Evolutionary conservation across 2,888 invertebrate species (phyloP), one percentile per base, ranked within the genome.

Genomic region (Chorisops tibialis): DNA sequence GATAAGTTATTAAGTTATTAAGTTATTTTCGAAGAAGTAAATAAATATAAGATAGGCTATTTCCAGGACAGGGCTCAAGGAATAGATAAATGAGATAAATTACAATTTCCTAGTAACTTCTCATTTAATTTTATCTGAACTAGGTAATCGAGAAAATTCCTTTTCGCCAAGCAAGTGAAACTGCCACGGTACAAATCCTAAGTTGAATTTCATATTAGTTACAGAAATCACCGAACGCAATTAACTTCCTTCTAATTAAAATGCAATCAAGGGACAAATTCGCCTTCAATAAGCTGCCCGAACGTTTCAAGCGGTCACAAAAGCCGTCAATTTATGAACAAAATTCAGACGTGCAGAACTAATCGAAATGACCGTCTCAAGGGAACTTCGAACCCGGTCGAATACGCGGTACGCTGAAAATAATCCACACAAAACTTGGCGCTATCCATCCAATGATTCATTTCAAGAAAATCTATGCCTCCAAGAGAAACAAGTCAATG

Each of bases 391-490:
- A 37, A 4, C n/a, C 48, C n/a, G 21, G 52, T 38, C 38, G 37
- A 11, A 22, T 24, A 48, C n/a, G 48, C 52, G 21, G 19, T 37
- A 52, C 52, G 21, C 38, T 52, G 38, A 52, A 21, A 52, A 52
- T 52, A 16, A 16, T 30, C n/a, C n/a, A 43, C 35, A 43, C 30
- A 58, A 47, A 58, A 62, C 58, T 62, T 58, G 62, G 62, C 62
- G 62, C 41, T 50, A 58, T 50, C 24, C 62, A 39, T 14, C 30
- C 6, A 16, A 52, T 63, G 62, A 63, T 63, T 63, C 62, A 63
- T 59, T 63, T 51, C 39, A 21, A 59, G 62, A 63, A 59, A 63
- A 63, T 63, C 47, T 47, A 51, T 30, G 62, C 43, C 41, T 45
- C 37, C 24, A 58, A 49, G 56, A 54, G 59, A 51, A 19, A 51